A percentile compares a stretch with the other conserved stretches of the same genome.
Conservation (phyloP, 92 coral and sea anemone species). For the Palythoa grandis region DNA sequence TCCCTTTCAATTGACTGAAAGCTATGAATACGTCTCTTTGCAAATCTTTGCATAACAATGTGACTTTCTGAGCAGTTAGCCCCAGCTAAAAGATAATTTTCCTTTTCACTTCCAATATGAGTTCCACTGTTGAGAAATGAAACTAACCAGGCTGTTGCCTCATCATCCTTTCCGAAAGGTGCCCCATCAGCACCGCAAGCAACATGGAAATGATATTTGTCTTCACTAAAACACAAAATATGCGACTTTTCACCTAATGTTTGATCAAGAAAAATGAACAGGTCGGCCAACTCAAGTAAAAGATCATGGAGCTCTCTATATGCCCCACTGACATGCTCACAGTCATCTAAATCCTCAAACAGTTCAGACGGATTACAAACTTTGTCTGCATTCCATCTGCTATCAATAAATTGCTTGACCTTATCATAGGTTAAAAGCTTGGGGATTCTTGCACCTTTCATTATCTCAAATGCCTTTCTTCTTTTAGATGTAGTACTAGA, state of each 20-base stretch:
- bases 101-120: slow-evolving; percentile 42
- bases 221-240: slow-evolving; percentile 47
- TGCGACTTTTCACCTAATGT: slow-evolving; percentile 52
- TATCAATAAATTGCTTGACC: slow-evolving; percentile 45
- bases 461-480: slow-evolving; percentile 28
- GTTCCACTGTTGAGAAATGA: slow-evolving; percentile 45
- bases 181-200: slow-evolving; percentile 63
- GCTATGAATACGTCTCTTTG: slow-evolving; percentile 34
- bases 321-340: slow-evolving; percentile 55
- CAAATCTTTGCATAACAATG: slow-evolving; percentile 46
- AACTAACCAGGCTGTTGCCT: slow-evolving; percentile 40
- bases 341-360: slow-evolving; percentile 39
- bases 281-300: slow-evolving; percentile 50
- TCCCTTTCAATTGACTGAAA: slow-evolving; percentile 36
- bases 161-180: slow-evolving; percentile 46
- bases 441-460: slow-evolving; percentile 47
- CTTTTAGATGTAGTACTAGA: slow-evolving; percentile 29
- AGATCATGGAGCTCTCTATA: slow-evolving; percentile 54
- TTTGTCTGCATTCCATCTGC: slow-evolving; percentile 46
- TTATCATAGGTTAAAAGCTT: slow-evolving; percentile 64
- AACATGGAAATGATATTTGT: slow-evolving; percentile 51
- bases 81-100: slow-evolving; percentile 40
- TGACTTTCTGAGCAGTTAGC: slow-evolving; percentile 54
- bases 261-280: slow-evolving; percentile 52
- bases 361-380: slow-evolving; percentile 44